Conservation (phyloP, 2,113 vertebrate species). For the Erythrolamprus reginae region DNA sequence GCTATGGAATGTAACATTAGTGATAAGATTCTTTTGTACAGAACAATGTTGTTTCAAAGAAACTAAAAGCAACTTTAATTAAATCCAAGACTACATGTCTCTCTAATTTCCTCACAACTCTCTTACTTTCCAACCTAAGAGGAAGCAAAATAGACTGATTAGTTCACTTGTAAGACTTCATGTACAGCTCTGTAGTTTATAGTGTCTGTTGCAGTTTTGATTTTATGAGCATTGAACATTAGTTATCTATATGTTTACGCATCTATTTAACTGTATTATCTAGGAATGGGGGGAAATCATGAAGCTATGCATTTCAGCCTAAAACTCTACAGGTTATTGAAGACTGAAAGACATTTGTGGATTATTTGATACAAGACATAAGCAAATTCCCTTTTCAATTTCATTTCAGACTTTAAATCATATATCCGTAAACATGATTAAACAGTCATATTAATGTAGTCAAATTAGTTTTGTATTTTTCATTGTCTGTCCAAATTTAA, state of each 20-base stretch:
- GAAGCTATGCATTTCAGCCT: background rate
- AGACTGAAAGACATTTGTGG: background rate
- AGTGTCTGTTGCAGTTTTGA: background rate
- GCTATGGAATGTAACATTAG: background rate
- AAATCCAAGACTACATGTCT: background rate
- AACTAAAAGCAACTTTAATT: background rate
- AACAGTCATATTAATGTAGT: background rate
- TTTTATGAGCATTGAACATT: background rate
- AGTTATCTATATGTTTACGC: background rate
- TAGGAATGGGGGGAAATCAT: no score
- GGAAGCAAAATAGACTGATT: background rate
- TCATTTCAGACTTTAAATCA: background rate
- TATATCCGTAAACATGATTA: background rate
- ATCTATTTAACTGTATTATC: background rate
- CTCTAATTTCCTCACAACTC: background rate
- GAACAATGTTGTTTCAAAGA: background rate
- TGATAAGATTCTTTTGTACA: background rate
- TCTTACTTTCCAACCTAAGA: background rate
- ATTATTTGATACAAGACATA: background rate
- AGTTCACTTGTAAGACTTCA: background rate
- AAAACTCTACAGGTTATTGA: background rate
- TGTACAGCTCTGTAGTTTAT: background rate
- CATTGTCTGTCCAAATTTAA: background rate
- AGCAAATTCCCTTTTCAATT: background rate
- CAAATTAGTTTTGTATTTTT: background rate